phyloP scores from a whole-genome alignment of 1,140 invertebrate species.

The Drosophila triauraria region DNA sequence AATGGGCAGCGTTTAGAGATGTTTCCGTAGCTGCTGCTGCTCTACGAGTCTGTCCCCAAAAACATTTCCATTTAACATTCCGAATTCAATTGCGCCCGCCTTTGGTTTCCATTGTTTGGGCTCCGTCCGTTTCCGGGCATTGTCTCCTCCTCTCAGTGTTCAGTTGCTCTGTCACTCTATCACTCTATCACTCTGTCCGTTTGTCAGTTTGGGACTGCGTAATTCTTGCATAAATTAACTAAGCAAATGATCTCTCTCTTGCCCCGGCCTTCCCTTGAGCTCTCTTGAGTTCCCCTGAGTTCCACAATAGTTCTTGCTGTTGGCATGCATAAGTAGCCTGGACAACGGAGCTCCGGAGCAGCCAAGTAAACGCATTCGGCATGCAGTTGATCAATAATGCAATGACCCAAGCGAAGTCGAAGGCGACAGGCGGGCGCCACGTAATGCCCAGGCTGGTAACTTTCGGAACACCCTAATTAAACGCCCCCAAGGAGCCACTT shows the following conservation, averaged over 20 bases:
- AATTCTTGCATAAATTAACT: constrained; percentile 71
- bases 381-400: constrained; percentile 79
- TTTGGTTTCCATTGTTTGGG: constrained; percentile 55
- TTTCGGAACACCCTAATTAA: constrained; percentile 55
- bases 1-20: constrained; percentile 42
- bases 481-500: constrained; percentile 47
- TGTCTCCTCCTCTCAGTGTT: constrained; percentile 10
- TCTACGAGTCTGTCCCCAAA: constrained; percentile 17
- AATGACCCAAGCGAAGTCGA: constrained; percentile 52
- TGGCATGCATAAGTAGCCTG: constrained; percentile 57
- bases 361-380: constrained; percentile 40
- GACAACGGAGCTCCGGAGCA: constrained; percentile 3
- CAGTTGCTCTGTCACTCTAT: constrained; percentile 14
- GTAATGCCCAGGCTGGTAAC: constrained; percentile 56
- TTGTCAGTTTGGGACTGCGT: constrained; percentile 49
- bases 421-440: constrained; percentile 58
- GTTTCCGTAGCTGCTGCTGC: constrained; percentile 8
- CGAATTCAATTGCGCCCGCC: constrained; percentile 39
- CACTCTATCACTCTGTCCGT: not conserved
- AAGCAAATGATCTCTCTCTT: constrained; percentile 20
- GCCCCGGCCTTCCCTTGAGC: not conserved
- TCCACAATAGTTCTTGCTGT: not conserved
- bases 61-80: constrained; percentile 45
- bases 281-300: not conserved
- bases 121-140: constrained; percentile 68